These are phyloP conservation scores for Melipona beecheii DNA, from an alignment of 2,888 invertebrate species.

Conservation along the genomic window DNA sequence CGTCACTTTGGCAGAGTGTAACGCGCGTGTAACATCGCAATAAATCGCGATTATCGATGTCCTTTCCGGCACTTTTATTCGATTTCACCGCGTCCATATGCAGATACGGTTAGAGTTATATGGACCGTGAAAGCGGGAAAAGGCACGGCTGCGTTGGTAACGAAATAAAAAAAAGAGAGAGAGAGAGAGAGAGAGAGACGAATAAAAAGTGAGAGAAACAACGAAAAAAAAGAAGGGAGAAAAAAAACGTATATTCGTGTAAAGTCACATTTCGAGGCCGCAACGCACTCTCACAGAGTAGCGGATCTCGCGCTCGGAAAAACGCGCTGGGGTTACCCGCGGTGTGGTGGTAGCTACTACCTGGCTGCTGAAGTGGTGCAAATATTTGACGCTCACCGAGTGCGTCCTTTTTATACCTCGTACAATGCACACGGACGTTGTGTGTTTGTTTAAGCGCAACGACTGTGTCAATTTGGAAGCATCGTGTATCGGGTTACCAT, in stretches of 20 bases:
- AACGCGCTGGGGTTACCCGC: conserved; percentile 1
- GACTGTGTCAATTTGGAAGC: conserved; percentile 33
- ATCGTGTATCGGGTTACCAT: conserved; percentile 9
- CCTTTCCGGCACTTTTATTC: conserved; percentile 57
- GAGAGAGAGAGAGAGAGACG: neutral
- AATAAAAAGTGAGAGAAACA: neutral
- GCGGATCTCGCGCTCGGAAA: conserved; percentile 29
- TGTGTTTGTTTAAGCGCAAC: conserved; percentile 44
- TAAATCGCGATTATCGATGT: conserved; percentile 80
- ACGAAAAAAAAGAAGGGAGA: neutral
- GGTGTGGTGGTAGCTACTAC: conserved; percentile 52
- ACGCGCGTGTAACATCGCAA: conserved; percentile 77
- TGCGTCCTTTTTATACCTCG: conserved; percentile 55
- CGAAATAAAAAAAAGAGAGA: neutral
- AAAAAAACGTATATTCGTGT: neutral
- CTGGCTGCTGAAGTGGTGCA: conserved; percentile 74
- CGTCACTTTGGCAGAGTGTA: conserved; percentile 71
- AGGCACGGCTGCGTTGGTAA: conserved; percentile 31
- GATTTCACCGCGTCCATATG: conserved; percentile 60
- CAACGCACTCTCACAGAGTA: conserved; percentile 6
- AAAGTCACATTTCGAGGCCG: conserved; percentile 26
- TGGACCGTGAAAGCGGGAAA: conserved; percentile 62
- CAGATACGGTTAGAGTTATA: conserved; percentile 61
- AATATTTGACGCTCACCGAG: conserved; percentile 78
- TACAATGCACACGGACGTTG: conserved; percentile 49